These are phyloP conservation scores for Pseudolaguvia tuberculata DNA, from an alignment of 2,113 vertebrate species.

Conservation along the genomic window DNA sequence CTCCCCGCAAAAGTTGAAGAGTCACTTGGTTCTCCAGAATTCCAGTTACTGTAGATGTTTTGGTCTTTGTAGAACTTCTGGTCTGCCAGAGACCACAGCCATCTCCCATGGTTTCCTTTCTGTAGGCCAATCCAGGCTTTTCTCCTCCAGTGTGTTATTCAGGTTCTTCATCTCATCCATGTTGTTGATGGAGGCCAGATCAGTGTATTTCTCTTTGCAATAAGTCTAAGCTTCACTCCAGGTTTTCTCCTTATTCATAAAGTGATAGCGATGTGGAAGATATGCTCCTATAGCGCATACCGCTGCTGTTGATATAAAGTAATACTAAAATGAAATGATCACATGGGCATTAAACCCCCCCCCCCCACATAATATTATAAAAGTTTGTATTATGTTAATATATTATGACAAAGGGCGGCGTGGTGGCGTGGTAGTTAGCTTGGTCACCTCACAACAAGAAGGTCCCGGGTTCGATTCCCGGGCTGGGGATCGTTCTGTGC, in stretches of 20 bases:
- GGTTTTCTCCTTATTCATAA: slow-evolving; percentile 24
- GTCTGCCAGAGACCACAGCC: slow-evolving; percentile 23
- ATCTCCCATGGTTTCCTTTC: not conserved
- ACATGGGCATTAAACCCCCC: no score
- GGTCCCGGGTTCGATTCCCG: no score
- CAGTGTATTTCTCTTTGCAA: not conserved
- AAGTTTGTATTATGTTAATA: no score
- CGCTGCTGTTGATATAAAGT: no score
- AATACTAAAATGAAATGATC: no score
- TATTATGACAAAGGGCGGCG: no score
- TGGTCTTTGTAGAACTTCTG: not conserved
- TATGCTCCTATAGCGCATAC: not conserved
- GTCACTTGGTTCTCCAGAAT: not conserved
- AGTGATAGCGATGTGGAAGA: slow-evolving; percentile 18
- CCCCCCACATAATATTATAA: no score
- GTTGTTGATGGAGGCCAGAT: slow-evolving; percentile 11
- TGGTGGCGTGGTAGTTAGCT: no score
- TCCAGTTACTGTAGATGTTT: slow-evolving; percentile 1
- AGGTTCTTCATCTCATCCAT: slow-evolving; percentile 17
- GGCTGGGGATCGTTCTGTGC: no score
- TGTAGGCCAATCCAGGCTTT: slow-evolving; percentile 21
- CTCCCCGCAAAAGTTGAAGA: accelerated
- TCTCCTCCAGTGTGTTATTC: not conserved
- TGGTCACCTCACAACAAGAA: no score
- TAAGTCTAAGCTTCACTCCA: slow-evolving; percentile 24